phyloP scores from a whole-genome alignment of 1,140 invertebrate genomes.

The Eriocheir sinensis region DNA sequence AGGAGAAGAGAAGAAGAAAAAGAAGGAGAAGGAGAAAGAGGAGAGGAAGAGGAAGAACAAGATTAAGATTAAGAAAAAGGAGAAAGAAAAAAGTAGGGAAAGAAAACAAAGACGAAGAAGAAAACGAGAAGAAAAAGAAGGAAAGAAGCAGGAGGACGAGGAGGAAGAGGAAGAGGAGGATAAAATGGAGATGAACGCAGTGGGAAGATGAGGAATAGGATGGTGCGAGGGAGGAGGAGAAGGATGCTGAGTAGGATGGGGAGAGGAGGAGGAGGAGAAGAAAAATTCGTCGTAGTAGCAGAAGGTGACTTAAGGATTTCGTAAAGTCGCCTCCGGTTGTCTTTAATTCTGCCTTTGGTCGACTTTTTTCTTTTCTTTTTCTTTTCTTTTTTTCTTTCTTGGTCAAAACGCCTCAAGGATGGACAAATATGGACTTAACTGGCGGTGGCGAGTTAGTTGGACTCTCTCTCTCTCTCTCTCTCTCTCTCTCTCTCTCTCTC shows the following conservation, averaged over 20 bases:
- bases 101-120: neutral
- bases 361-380: too few relatives aligned
- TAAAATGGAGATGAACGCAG: neutral
- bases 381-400: too few relatives aligned
- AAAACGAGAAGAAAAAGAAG: neutral
- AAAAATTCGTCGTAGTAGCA: too few relatives aligned
- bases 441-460: neutral
- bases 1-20: neutral
- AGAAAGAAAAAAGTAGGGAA: neutral
- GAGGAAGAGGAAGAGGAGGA: neutral
- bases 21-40: neutral
- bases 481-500: constrained; percentile 46
- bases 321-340: too few relatives aligned
- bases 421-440: too few relatives aligned
- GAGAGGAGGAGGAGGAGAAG: neutral
- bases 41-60: neutral
- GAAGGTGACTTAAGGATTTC: too few relatives aligned
- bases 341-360: too few relatives aligned
- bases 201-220: neutral
- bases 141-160: neutral
- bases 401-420: too few relatives aligned
- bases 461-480: constrained; percentile 59
- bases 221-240: neutral
- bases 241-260: neutral
- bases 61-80: constrained; percentile 7